A percentile compares a stretch with the other conserved stretches of the same genome.
These are phyloP conservation scores for Hyperopisus bebe DNA, from an alignment of 2,113 vertebrate genomes.

Conservation along the genomic window DNA sequence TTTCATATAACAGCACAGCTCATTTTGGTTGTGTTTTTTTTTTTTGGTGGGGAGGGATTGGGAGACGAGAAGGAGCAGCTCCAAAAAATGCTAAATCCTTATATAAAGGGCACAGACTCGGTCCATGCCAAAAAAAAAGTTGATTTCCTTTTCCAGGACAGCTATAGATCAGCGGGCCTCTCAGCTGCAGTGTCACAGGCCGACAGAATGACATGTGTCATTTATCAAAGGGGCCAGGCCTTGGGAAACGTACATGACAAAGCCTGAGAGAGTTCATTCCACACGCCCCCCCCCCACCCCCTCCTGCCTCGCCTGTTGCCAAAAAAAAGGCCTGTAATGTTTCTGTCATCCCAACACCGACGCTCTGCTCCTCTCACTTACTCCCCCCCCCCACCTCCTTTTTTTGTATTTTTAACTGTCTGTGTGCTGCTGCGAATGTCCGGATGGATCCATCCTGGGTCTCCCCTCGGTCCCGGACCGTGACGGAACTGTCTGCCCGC, in stretches of 20 bases:
- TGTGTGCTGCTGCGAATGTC: background rate
- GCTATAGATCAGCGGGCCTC: slow-evolving; percentile 96
- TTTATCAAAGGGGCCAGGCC: slow-evolving; percentile 99
- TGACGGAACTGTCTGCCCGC: background rate
- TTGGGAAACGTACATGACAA: slow-evolving; percentile 98
- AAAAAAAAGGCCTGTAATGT: slow-evolving; percentile 80
- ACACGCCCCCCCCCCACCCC: slow-evolving; percentile 63
- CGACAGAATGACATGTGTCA: slow-evolving; percentile 99
- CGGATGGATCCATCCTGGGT: background rate
- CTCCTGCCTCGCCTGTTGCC: slow-evolving; percentile 77
- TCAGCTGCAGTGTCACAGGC: slow-evolving; percentile 98
- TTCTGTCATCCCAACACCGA: slow-evolving; percentile 73
- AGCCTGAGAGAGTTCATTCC: slow-evolving; percentile 99
- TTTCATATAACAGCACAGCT: background rate
- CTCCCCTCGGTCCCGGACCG: background rate
- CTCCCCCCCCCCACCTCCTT: too few species aligned
- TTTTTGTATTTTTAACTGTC: slow-evolving; percentile 18
- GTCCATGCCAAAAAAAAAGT: slow-evolving; percentile 84
- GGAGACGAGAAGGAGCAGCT: slow-evolving; percentile 18
- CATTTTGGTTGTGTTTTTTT: background rate
- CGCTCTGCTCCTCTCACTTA: slow-evolving; percentile 23
- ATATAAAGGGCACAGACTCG: slow-evolving; percentile 83
- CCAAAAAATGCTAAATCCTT: slow-evolving; percentile 71
- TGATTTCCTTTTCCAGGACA: slow-evolving; percentile 98
- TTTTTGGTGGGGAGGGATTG: background rate